Percentiles rank a stretch among this genome's conserved stretches.
These are phyloP conservation scores for Nyctibius grandis DNA, from an alignment of 2,797 vertebrate species.

Conservation along the genomic window DNA sequence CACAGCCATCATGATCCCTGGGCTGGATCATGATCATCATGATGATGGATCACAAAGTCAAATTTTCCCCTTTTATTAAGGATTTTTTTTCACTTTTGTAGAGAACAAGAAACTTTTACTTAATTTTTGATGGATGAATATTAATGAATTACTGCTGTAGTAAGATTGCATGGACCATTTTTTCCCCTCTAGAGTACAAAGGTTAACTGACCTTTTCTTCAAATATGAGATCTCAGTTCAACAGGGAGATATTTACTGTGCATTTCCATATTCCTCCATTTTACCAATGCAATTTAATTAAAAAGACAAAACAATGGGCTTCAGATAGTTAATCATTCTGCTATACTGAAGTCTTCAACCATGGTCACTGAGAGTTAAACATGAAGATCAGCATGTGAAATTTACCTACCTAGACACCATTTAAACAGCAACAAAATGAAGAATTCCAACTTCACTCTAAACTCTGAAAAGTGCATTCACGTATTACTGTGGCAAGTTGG, in stretches of 20 bases:
- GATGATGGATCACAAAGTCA: slow-evolving; percentile 64
- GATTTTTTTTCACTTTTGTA: slow-evolving; percentile 7
- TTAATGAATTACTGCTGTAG: background rate
- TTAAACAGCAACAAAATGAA: background rate
- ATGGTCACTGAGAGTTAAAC: background rate
- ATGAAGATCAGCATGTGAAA: background rate
- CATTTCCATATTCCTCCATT: background rate
- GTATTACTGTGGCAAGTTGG: background rate
- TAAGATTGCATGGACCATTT: background rate
- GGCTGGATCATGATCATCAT: no score
- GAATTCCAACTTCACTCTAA: background rate
- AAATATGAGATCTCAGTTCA: background rate
- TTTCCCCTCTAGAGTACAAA: background rate
- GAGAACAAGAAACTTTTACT: slow-evolving; percentile 35
- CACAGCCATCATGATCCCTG: slow-evolving; percentile 42
- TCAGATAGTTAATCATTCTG: background rate
- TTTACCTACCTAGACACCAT: background rate
- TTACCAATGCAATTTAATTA: background rate
- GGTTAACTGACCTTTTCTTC: background rate
- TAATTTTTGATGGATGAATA: slow-evolving; percentile 37
- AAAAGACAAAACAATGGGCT: background rate
- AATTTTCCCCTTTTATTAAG: slow-evolving; percentile 1
- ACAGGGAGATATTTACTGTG: background rate
- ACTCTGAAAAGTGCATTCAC: background rate
- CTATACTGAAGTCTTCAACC: background rate